Evolutionary conservation across 2,113 vertebrate species (phyloP), one percentile per base, ranked within the genome.

Genomic region (Amazona vittata): DNA sequence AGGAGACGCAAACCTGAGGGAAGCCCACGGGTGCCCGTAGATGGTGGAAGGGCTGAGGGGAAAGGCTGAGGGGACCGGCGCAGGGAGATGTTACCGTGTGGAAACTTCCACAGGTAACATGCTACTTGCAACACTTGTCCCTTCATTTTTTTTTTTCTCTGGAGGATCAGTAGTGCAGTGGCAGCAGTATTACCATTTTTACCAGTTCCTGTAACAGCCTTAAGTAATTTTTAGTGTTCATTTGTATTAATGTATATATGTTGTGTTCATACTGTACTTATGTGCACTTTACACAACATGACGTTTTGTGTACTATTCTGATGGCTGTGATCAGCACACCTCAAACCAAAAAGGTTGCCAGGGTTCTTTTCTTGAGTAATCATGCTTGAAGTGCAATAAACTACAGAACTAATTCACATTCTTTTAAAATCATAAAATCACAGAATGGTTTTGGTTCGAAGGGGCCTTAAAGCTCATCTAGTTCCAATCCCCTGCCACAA

Each of bases 281-380:
- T 0, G 0, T 2, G 22, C 2, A 6, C 49, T 59, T 59, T 9
- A 33, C 17, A 28, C 57, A 16, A 7, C 16, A 1, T 17, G 15
- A 4, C 2, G 5, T 10, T 69, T 26, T 26, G 20, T 12, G 35
- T 26, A 37, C 70, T 50, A 0, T 18, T 46, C 49, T 33, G 29
- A 10, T 29, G 77, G 4, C 15, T 19, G 31, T 18, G 4, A 2
- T 39, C 10, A 33, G 29, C 11, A 12, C 7, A 17, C 59, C 14
- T 13, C 50, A 29, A 37, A 50, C 11, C 20, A 10, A 57, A 76
- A 46, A 17, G 16, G 15, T 81, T 1, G 0, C 39, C 31, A 2
- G 10, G 4, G 37, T 15, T 20, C 15, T 50, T 25, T 63, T 57
- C 81, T 37, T 39, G 13, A 74, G 13, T 43, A n/a, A 57, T 31